Evolutionary conservation across 2,113 vertebrate genomes (phyloP).

Genomic region (Glaucomys volans): DNA sequence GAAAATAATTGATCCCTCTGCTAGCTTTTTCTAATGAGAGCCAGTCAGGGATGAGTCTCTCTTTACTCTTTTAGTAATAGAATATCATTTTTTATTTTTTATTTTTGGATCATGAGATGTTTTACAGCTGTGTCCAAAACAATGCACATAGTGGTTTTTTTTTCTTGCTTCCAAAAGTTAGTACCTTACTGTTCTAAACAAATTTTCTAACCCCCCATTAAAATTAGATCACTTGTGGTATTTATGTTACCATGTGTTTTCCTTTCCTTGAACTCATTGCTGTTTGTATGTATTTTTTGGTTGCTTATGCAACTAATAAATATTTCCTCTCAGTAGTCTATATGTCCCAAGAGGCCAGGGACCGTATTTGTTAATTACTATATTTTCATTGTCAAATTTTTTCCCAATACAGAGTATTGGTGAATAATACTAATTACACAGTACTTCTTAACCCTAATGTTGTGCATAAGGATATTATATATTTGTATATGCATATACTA

Average conservation of each 20-base stretch:
- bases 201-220: neutral
- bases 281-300: neutral
- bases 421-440: neutral
- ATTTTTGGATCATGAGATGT: neutral
- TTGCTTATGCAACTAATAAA: neutral
- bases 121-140: neutral
- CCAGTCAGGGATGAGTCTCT: neutral
- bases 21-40: slow-evolving; percentile 44
- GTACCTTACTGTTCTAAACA: slow-evolving; percentile 15
- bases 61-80: neutral
- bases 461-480: neutral
- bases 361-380: neutral
- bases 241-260: neutral
- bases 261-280: neutral
- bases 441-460: neutral
- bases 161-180: neutral
- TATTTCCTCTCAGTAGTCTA: neutral
- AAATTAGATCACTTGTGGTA: neutral
- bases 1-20: slow-evolving; percentile 63
- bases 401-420: neutral
- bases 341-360: neutral
- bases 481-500: neutral
- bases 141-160: neutral
- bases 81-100: slow-evolving; percentile 29
- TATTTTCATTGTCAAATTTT: neutral